phyloP scores from a whole-genome alignment of 2,888 invertebrate species.

The Trissolcus brochymenae region DNA sequence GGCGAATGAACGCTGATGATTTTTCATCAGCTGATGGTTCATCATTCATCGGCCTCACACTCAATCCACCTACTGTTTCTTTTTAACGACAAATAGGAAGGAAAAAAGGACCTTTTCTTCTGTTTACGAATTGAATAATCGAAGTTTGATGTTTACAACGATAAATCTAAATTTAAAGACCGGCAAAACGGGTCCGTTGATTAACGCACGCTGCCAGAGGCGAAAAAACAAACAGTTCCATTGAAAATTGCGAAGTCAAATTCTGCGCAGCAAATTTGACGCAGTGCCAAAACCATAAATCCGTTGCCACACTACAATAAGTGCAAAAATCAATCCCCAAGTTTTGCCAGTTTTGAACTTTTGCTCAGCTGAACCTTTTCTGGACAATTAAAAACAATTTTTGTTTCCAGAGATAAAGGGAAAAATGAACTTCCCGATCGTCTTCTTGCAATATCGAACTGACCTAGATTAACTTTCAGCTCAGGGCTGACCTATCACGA shows the following conservation, averaged over 20 bases:
- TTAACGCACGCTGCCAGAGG: too few species aligned
- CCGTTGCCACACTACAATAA: too few species aligned
- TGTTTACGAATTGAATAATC: too few species aligned
- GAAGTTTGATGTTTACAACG: too few species aligned
- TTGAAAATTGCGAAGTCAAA: slow-evolving; percentile 1
- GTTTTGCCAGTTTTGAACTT: not conserved
- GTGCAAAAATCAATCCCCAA: too few species aligned
- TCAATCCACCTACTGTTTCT: slow-evolving; percentile 5
- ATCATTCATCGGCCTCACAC: slow-evolving; percentile 1
- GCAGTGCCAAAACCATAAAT: slow-evolving; percentile 10
- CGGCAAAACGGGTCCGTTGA: too few species aligned
- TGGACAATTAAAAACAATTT: not conserved
- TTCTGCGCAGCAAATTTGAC: slow-evolving; percentile 2
- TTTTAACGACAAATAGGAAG: too few species aligned
- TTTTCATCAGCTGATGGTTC: slow-evolving; percentile 35
- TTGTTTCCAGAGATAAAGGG: not conserved
- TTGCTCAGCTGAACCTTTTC: not conserved
- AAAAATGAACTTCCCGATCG: not conserved
- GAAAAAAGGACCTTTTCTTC: too few species aligned
- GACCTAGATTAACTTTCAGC: slow-evolving; percentile 25
- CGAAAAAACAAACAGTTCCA: not conserved
- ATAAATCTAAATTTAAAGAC: too few species aligned
- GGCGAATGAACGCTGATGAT: slow-evolving; percentile 40
- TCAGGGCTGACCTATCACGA: slow-evolving; percentile 12
- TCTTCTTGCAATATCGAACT: slow-evolving; percentile 7